A percentile compares a stretch with the other conserved stretches of the same genome.
phyloP scores from a whole-genome alignment of 2,797 vertebrate genomes.

The Ptychobarbus kaznakovi region DNA sequence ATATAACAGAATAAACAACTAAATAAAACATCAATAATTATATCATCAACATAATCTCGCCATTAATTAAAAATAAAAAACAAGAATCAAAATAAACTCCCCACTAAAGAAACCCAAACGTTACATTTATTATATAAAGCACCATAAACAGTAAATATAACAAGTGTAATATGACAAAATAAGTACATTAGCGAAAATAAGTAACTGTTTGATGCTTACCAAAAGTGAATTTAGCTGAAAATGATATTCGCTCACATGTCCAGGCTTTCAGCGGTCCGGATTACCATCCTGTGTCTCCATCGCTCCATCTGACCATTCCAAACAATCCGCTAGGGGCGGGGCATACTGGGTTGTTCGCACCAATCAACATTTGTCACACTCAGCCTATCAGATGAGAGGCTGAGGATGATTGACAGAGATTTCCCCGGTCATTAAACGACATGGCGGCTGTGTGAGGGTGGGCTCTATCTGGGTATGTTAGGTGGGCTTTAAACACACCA shows the following conservation, averaged over 20 bases:
- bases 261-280: conserved; percentile 73
- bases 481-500: conserved; percentile 32
- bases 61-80: neutral
- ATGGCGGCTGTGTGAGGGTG: conserved; percentile 58
- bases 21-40: neutral
- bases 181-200: neutral
- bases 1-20: neutral
- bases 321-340: conserved; percentile 67
- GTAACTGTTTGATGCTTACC: conserved; percentile 67
- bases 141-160: conserved; percentile 28
- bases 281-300: conserved; percentile 75
- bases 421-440: neutral
- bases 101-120: neutral
- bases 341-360: conserved; percentile 48
- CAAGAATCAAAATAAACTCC: conserved; percentile 7
- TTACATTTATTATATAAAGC: conserved; percentile 30
- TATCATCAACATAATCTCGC: neutral
- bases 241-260: conserved; percentile 77
- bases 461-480: conserved; percentile 47
- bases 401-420: conserved; percentile 64
- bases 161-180: conserved; percentile 17
- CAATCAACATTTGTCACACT: conserved; percentile 62
- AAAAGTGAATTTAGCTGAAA: conserved; percentile 67
- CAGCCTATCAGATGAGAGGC: conserved; percentile 57
- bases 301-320: conserved; percentile 73